Evolutionary conservation across 2,797 vertebrate genomes (phyloP).

Genomic region (Melanotaenia pygmaea): DNA sequence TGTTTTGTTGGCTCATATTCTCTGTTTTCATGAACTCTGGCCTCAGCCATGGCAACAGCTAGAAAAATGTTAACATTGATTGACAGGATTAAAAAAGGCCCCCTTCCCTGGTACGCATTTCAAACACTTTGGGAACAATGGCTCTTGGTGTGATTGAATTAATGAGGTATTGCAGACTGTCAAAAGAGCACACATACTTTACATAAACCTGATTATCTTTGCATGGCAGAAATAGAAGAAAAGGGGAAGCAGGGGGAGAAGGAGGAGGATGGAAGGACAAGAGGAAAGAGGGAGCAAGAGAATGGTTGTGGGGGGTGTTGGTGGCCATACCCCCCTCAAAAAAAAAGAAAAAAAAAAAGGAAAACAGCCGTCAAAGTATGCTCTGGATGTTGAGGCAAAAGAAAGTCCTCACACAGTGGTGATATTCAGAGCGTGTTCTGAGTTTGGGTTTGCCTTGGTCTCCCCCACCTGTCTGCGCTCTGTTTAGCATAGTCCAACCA

Average conservation of each 20-base stretch:
- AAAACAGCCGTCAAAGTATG: conserved; percentile 85
- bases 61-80: conserved; percentile 99
- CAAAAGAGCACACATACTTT: conserved; percentile 99
- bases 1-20: conserved; percentile 98
- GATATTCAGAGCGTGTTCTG: conserved; percentile 83
- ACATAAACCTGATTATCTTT: conserved; percentile 99
- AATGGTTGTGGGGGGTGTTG: conserved; percentile 80
- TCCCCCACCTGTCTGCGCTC: conserved; percentile 83
- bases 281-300: conserved; percentile 59
- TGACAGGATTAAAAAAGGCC: conserved; percentile 98
- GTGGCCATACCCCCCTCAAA: conserved; percentile 85
- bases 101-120: conserved; percentile 96
- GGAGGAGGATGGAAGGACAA: conserved; percentile 69
- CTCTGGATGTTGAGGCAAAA: conserved; percentile 65
- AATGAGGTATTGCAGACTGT: conserved; percentile 99
- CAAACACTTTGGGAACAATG: conserved; percentile 99
- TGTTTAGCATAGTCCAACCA: conserved; percentile 92
- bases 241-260: conserved; percentile 80
- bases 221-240: conserved; percentile 95
- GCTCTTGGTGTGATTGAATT: conserved; percentile 99
- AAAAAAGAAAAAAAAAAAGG: conserved; percentile 61
- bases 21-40: conserved; percentile 99
- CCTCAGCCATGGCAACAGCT: conserved; percentile 98
- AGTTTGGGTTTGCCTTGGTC: conserved; percentile 79
- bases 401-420: conserved; percentile 76